Conservation (phyloP, 2,797 vertebrate species). For the Poecilia velifera region DNA sequence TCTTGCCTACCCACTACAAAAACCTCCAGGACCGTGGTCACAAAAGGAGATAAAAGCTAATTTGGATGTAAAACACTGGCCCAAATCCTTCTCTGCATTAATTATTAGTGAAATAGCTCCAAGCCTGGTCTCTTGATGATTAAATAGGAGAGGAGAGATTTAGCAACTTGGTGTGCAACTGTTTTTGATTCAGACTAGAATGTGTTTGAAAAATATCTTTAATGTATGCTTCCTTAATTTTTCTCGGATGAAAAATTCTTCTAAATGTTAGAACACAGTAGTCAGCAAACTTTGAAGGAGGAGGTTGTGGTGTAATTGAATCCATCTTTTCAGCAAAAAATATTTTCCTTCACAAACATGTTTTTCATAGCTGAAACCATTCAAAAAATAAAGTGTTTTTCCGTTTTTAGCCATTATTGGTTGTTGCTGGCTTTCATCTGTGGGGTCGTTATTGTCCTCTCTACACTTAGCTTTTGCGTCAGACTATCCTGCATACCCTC, state of each 20-base stretch:
- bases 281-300: not conserved
- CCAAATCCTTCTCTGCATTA: conserved; percentile 43
- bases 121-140: conserved; percentile 44
- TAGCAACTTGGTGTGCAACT: conserved; percentile 6
- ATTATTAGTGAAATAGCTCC: conserved; percentile 53
- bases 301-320: not conserved
- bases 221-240: not conserved
- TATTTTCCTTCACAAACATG: not conserved
- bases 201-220: not conserved
- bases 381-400: not conserved
- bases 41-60: conserved; percentile 36
- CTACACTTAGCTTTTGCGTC: not conserved
- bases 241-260: not conserved
- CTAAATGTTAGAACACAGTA: not conserved
- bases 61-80: conserved; percentile 45
- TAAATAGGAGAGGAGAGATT: conserved; percentile 16
- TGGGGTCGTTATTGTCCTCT: not conserved
- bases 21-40: conserved; percentile 2
- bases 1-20: conserved; percentile 14
- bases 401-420: not conserved
- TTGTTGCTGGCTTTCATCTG: not conserved
- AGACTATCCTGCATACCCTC: no score
- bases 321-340: not conserved
- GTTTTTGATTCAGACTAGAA: conserved; percentile 22
- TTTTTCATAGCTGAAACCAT: not conserved